These are phyloP conservation scores for Parapristionchus giblindavisi DNA, from an alignment of 2,888 invertebrate genomes.

Conservation along the genomic window DNA sequence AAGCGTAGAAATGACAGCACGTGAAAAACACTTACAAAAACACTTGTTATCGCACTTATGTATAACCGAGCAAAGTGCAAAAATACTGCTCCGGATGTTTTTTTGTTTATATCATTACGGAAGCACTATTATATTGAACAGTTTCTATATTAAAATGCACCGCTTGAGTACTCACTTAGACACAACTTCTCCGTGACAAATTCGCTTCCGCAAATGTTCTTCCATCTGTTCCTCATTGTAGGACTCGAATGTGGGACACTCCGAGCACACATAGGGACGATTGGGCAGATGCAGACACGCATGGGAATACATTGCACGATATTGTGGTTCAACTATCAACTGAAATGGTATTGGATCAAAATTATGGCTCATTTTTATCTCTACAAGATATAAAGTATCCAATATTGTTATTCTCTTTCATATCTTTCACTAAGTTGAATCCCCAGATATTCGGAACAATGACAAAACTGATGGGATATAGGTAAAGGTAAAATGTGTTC, in stretches of 20 bases:
- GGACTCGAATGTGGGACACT: background rate
- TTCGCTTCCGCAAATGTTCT: background rate
- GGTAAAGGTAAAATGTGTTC: too few relatives aligned
- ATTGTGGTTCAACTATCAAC: conserved; percentile 7
- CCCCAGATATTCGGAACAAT: too few relatives aligned
- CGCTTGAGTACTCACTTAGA: background rate
- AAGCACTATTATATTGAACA: background rate
- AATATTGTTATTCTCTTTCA: too few relatives aligned
- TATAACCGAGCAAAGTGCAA: too few relatives aligned
- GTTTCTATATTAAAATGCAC: background rate
- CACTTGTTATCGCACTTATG: too few relatives aligned
- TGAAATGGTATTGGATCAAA: background rate
- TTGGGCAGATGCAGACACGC: conserved; percentile 7
- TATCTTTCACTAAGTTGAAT: too few relatives aligned
- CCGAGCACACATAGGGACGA: background rate
- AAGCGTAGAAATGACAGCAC: too few relatives aligned
- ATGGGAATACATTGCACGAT: conserved; percentile 1
- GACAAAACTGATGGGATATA: too few relatives aligned
- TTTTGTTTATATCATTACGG: too few relatives aligned
- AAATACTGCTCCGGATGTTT: too few relatives aligned
- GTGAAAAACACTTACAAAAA: too few relatives aligned
- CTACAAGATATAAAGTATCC: too few relatives aligned
- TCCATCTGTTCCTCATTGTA: conserved; percentile 13
- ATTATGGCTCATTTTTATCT: background rate
- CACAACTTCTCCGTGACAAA: background rate